Base-by-base conservation (phyloP, 2,888 invertebrate genomes). In the Himalopsyche japonica region DNA sequence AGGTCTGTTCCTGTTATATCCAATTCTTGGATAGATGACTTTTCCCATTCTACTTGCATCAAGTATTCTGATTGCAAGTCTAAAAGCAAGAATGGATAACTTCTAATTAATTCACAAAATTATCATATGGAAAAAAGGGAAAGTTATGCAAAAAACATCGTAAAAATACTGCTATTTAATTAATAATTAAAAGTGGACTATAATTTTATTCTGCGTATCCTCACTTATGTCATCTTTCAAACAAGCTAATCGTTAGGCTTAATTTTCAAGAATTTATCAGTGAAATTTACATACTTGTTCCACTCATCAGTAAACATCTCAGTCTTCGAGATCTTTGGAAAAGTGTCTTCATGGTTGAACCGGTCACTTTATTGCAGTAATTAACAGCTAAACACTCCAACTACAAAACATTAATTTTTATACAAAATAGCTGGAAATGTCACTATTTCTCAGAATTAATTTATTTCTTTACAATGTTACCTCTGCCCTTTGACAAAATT, bases 31-130 rank as follows among this genome's bases (percentile, higher is more conserved):
- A 99, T 91, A 0, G 95, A 95, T 1, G 98, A 97, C 90, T 98
- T 98, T 90, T 99, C 99, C 99, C 99, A 99, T 89, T 99, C 99
- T 10, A 98, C 98, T 89, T 96, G 96, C 95, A 97, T 97, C 85
- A 99, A 96, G 90, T 97, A 94, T 88, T 98, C 97, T 88, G 98
- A 98, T 89, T 96, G 96, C 10, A 99, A 93, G 90, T 95, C 98
- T 98, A 89, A 34, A 90, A 90, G 12, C 3, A 7, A 32, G 32
- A 4, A 76, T 76, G 7, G 27, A 76, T 49, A 57, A 20, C 20
- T 57, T 57, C 6, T 15, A 12, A 43, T 8, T 37, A 8, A 1
- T 37, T 8, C 10, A 43, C 3, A 15, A 43, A 43, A 2, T 1
- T 8, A 37, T 8, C 7, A 37, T 8, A 10, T 37, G 10, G 7